Base-by-base conservation (phyloP, 2,888 invertebrate species). In the Diadromus collaris region DNA sequence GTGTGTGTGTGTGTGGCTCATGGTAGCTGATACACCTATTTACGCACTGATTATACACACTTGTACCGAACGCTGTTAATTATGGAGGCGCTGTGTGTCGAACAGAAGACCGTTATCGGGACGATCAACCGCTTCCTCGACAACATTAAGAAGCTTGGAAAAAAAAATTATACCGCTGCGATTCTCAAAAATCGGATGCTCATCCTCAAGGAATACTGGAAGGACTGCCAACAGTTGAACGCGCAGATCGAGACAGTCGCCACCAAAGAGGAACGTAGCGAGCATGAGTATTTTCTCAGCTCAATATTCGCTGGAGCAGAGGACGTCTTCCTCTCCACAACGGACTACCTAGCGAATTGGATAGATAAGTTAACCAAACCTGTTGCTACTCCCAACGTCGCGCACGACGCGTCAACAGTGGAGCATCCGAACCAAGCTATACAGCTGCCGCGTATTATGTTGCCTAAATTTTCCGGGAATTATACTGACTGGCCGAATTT, bases 401-500 rank as follows among this genome's bases (percentile, higher is more conserved):
- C 7, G 16, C 16, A 10, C 41, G 41, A 41, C 1, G 10, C 9
- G 4, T 41, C 41, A 6, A 41, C 41, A 6, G 10, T 10, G 41
- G 41, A 41, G 10, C 16, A 16, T 6, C 41, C 41, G 4, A 6
- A 41, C 10, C 1, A 1, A 9, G 41, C 16, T 16, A 41, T 32
- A 6, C 54, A 58, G n/a, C 29, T 34, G 16, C 58, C 58, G 16
- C 58, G 32, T 29, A 32, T 58, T 2, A 5, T 27, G 29, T 58
- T 58, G n/a, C 58, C 58, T 3, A 58, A 13, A 5, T 58, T 58
- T 32, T 58, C 58, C 29, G 58, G 58, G 0, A 16, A 24, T 58
- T 58, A 58, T 27, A 29, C 19, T 2, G 58, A 58, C 4, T 58
- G 58, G 58, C 32, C 9, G 32, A 27, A 16, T 2, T 58, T 32